Conservation (phyloP, 2,797 vertebrate genomes). For the Premnoplex brunnescens region DNA sequence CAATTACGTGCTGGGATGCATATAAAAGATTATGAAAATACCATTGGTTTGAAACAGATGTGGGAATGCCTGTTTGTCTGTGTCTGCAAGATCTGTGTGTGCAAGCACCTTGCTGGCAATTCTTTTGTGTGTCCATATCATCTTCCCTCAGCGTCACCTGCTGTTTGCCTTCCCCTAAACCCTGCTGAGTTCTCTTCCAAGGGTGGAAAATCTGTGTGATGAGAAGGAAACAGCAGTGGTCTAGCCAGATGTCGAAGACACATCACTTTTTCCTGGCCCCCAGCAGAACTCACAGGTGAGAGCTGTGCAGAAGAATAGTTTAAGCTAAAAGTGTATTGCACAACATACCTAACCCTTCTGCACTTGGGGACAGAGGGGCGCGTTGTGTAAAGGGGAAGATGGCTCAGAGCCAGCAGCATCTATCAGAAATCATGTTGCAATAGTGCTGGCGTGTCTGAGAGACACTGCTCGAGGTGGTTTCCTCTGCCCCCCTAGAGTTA, state of each 20-base stretch:
- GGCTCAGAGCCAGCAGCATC: neutral
- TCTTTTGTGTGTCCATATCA: neutral
- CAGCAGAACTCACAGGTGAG: neutral
- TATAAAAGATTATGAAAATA: neutral
- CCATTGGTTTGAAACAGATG: neutral
- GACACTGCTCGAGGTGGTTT: neutral
- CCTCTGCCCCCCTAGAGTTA: neutral
- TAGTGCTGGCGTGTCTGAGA: neutral
- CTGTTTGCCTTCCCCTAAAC: neutral
- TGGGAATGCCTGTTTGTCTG: neutral
- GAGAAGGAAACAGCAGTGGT: slow-evolving; percentile 7
- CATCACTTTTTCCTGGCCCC: slow-evolving; percentile 7
- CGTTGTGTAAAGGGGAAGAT: neutral
- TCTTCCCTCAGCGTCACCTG: neutral
- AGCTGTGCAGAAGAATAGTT: neutral
- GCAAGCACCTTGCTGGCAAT: neutral
- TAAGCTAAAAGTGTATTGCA: neutral
- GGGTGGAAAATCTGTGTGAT: neutral
- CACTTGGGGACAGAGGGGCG: accelerated
- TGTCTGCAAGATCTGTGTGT: neutral
- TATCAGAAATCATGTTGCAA: neutral
- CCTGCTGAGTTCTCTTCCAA: neutral
- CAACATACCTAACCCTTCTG: accelerated
- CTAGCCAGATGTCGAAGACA: neutral
- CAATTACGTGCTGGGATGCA: neutral